Conservation (phyloP, 1,140 invertebrate genomes). For the Drosophila malerkotliana region DNA sequence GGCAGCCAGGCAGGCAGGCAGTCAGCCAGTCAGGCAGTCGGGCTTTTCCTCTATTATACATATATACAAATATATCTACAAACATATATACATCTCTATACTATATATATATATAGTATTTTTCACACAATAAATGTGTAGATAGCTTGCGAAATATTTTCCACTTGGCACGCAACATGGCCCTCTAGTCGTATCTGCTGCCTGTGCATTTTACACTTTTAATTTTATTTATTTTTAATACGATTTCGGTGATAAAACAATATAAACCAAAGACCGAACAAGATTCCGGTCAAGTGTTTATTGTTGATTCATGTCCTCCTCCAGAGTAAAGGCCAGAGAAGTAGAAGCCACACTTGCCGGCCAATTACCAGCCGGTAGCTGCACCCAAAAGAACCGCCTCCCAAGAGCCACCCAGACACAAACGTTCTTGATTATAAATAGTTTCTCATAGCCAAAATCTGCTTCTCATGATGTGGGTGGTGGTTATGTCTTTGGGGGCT, state of each 20-base stretch:
- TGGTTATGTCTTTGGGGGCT: constrained; percentile 31
- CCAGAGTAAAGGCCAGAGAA: background rate
- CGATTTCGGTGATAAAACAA: constrained; percentile 64
- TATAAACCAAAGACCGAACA: constrained; percentile 23
- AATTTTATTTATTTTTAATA: constrained; percentile 78
- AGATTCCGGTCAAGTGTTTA: constrained; percentile 71
- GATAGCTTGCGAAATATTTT: constrained; percentile 76
- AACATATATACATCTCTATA: background rate
- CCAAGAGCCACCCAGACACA: background rate
- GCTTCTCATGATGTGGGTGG: constrained; percentile 8
- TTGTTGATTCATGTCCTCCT: constrained; percentile 29
- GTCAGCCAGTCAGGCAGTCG: constrained; percentile 1
- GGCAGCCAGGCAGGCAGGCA: constrained; percentile 11
- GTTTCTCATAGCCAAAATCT: constrained; percentile 58
- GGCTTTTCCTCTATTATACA: constrained; percentile 15
- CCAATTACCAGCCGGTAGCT: constrained; percentile 7
- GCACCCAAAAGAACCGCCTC: constrained; percentile 55
- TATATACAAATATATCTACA: constrained; percentile 2
- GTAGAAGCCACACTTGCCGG: background rate
- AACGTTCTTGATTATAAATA: constrained; percentile 74
- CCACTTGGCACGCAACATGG: constrained; percentile 80
- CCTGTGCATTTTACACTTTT: constrained; percentile 75
- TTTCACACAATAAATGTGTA: constrained; percentile 78
- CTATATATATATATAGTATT: constrained; percentile 48
- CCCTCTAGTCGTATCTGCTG: constrained; percentile 18